A percentile compares a stretch with the other conserved stretches of the same genome.
These are phyloP conservation scores for Anomalospiza imberbis DNA, from an alignment of 2,797 vertebrate species.

Conservation along the genomic window DNA sequence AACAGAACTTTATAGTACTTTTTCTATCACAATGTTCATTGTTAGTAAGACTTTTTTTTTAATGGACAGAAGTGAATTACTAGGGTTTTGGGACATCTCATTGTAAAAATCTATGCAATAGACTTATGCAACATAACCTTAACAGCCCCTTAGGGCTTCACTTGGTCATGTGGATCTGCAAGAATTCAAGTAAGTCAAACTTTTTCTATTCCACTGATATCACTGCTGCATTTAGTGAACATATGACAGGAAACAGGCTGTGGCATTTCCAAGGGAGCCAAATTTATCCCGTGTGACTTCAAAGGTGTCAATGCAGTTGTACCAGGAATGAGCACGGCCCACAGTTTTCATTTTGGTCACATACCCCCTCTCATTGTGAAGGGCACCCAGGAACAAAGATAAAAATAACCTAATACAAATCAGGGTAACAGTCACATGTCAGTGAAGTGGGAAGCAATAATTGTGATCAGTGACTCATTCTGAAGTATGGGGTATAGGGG, in stretches of 20 bases:
- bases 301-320: not conserved
- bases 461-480: not conserved
- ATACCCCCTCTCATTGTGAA: constrained; percentile 7
- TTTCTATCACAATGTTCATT: not conserved
- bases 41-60: not conserved
- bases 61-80: not conserved
- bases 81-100: not conserved
- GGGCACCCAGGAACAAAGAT: constrained; percentile 33
- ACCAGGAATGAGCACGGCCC: not conserved
- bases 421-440: not conserved
- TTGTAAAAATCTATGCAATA: not conserved
- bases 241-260: constrained; percentile 40
- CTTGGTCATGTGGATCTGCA: not conserved
- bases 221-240: constrained; percentile 63
- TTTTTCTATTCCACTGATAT: constrained; percentile 49
- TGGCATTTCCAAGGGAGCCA: constrained; percentile 50
- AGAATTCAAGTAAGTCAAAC: constrained; percentile 21
- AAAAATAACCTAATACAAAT: constrained; percentile 45
- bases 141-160: not conserved
- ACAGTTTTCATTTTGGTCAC: not conserved
- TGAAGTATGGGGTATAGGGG: not conserved
- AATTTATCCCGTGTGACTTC: constrained; percentile 34
- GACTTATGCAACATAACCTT: not conserved
- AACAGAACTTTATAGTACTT: not conserved
- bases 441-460: not conserved